Evolutionary conservation across 2,888 invertebrate genomes (phyloP).

Genomic region (Falcaria lacertinaria): DNA sequence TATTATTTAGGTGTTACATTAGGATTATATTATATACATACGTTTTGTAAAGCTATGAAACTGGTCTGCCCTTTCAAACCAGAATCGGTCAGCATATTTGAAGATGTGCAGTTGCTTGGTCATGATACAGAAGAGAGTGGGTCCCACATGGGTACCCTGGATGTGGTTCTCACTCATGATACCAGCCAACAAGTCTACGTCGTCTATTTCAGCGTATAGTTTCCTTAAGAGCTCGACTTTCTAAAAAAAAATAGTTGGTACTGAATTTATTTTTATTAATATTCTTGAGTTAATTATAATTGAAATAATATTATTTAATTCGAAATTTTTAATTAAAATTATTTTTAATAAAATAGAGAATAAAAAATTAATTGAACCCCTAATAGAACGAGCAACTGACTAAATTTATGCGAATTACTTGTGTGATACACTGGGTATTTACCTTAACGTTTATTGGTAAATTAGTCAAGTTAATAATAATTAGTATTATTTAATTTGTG

Average conservation of each 20-base stretch:
- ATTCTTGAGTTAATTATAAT: too few relatives aligned
- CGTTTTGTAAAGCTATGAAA: conserved; percentile 50
- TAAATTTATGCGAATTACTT: too few relatives aligned
- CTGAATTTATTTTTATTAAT: too few relatives aligned
- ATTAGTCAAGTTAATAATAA: too few relatives aligned
- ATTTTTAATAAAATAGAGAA: too few relatives aligned
- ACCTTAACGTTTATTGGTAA: too few relatives aligned
- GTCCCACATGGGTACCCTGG: conserved; percentile 43
- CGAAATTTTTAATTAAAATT: too few relatives aligned
- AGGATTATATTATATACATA: conserved; percentile 22
- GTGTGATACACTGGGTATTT: too few relatives aligned
- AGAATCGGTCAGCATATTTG: conserved; percentile 52
- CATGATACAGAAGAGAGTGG: conserved; percentile 58
- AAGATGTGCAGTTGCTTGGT: conserved; percentile 48
- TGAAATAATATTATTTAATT: too few relatives aligned
- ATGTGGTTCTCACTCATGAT: conserved; percentile 50
- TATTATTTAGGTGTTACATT: conserved; percentile 4
- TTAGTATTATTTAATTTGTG: too few relatives aligned
- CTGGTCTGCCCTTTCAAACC: conserved; percentile 62
- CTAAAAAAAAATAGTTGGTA: conserved; percentile 23
- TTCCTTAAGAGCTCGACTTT: conserved; percentile 49
- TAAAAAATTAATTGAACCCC: too few relatives aligned
- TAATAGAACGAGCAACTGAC: too few relatives aligned
- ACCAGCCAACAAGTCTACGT: conserved; percentile 55
- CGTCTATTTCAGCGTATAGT: conserved; percentile 47